Evolutionary conservation across 2,888 invertebrate genomes (phyloP).

Genomic region (Neria commutata): DNA sequence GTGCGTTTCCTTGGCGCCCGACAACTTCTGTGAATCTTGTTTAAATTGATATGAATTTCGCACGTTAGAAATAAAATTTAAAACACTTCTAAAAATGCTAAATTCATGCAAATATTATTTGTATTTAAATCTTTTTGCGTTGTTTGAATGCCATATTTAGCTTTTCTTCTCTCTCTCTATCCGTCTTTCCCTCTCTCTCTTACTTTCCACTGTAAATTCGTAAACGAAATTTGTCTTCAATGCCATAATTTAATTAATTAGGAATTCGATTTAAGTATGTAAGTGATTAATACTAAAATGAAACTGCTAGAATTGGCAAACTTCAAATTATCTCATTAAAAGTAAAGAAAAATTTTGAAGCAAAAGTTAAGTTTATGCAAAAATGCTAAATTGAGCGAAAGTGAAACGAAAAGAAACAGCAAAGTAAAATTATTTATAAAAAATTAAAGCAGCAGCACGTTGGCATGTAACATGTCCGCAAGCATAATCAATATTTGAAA

Average conservation of each 20-base stretch:
- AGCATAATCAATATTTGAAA: constrained; percentile 53
- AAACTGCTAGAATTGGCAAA: constrained; percentile 12
- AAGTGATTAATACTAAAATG: constrained; percentile 25
- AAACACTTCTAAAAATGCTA: too few species aligned
- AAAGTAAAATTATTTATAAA: constrained; percentile 1
- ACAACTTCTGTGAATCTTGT: background rate
- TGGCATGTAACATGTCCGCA: constrained; percentile 53
- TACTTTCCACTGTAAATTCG: constrained; percentile 42
- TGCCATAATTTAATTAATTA: constrained; percentile 48
- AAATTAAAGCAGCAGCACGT: constrained; percentile 18
- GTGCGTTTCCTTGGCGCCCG: background rate
- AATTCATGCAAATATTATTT: too few species aligned
- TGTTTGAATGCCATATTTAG: constrained; percentile 8
- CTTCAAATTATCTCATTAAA: constrained; percentile 17
- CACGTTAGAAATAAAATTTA: too few species aligned
- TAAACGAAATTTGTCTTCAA: constrained; percentile 43
- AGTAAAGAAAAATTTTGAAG: constrained; percentile 28
- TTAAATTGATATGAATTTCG: background rate
- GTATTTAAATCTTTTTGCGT: too few species aligned
- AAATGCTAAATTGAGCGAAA: constrained; percentile 8
- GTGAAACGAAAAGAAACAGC: constrained; percentile 5
- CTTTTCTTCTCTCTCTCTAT: constrained; percentile 31
- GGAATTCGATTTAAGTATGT: constrained; percentile 8
- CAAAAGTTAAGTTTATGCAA: too few species aligned
- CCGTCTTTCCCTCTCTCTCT: constrained; percentile 30